Base-by-base conservation (phyloP, 2,113 vertebrate genomes). In the Labrus mixtus region DNA sequence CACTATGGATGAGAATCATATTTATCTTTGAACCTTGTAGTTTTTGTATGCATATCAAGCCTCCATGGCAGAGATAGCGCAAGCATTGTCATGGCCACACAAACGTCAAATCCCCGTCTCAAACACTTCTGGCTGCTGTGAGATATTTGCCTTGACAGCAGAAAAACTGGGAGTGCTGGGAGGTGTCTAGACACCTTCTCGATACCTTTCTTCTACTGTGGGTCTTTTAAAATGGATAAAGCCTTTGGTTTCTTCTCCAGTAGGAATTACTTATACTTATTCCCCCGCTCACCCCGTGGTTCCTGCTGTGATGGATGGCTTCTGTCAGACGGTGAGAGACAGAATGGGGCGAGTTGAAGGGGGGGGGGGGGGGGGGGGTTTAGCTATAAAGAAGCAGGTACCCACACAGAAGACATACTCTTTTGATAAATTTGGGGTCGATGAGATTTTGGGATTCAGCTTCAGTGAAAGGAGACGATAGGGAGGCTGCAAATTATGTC, bases 311-410 rank as follows among this genome's bases (percentile, higher is more conserved):
- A 78, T 69, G 62, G 57, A 82, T 51, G 41, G 12, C 70, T 86
- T 59, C 65, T 62, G 13, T 63, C 50, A 83, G 55, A 56, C 62
- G 39, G 54, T 70, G 69, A 84, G 50, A 69, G 81, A 90, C 84
- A 89, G 89, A 92, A 89, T 92, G 84, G 85, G 89, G 89, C 71
- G 67, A 87, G 86, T 29, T 79, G 79, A 72, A 51, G 0, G 0
- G 36, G 39, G 78, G 82, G 66, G 39, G 78, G 82, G 66, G n/a
- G n/a, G n/a, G n/a, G n/a, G 39, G 78, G 82, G 66, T 71, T 85
- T 78, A 53, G 76, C 69, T 50, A 8, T 54, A 69, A 46, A 66
- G 66, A 45, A 22, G 63, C 58, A 74, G 57, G 55, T 46, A 55
- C 12, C 16, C 33, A 56, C 72, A 69, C 58, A 23, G 0, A 23